Evolutionary conservation across 92 coral and sea anemone genomes (phyloP).

Genomic region (Epizoanthus rinbou): DNA sequence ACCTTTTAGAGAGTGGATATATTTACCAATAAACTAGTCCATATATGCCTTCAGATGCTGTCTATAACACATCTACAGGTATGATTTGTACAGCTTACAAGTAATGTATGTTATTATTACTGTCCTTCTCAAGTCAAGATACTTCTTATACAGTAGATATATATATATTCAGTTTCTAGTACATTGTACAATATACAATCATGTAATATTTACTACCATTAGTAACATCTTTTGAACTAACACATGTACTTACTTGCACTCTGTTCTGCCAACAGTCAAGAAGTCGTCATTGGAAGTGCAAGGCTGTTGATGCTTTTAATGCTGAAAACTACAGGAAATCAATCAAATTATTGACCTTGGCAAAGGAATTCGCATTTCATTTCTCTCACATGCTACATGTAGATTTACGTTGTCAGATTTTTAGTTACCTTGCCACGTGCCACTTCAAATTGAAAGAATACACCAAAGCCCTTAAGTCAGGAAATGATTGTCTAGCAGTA

Average conservation of each 20-base stretch:
- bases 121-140: too few relatives aligned
- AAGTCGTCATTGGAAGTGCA: slow-evolving; percentile 28
- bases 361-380: slow-evolving; percentile 47
- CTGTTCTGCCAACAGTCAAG: slow-evolving; percentile 9
- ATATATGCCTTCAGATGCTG: too few relatives aligned
- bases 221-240: too few relatives aligned
- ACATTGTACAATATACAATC: too few relatives aligned
- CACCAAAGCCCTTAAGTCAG: slow-evolving; percentile 63
- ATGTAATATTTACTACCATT: too few relatives aligned
- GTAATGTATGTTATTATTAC: too few relatives aligned
- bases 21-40: too few relatives aligned
- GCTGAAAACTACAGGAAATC: slow-evolving; percentile 44
- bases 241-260: neutral
- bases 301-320: slow-evolving; percentile 41
- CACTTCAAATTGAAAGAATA: slow-evolving; percentile 58
- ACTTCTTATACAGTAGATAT: too few relatives aligned
- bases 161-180: too few relatives aligned
- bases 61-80: too few relatives aligned
- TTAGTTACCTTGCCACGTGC: slow-evolving; percentile 54
- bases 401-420: slow-evolving; percentile 47
- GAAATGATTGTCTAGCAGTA: slow-evolving; percentile 57
- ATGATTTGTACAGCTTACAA: too few relatives aligned
- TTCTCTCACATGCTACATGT: slow-evolving; percentile 16
- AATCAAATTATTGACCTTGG: slow-evolving; percentile 50
- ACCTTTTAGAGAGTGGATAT: too few relatives aligned